Conservation (phyloP, 2,797 vertebrate species). For the Chlorospingus semifuscus region DNA sequence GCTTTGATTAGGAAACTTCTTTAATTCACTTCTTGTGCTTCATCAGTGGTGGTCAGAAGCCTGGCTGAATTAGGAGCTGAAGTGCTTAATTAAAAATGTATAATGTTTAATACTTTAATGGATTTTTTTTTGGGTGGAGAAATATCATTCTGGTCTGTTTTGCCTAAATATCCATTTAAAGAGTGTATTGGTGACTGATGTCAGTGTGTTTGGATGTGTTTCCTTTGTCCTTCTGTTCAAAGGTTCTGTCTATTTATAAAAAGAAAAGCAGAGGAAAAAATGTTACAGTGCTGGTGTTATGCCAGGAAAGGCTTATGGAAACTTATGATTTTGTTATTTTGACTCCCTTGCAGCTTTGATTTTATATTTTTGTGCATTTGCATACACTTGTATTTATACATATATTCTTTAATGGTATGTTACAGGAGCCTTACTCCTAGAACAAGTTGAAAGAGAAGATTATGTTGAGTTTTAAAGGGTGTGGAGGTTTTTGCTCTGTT, state of each 20-base stretch:
- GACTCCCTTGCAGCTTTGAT: background rate
- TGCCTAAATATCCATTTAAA: background rate
- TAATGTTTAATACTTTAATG: background rate
- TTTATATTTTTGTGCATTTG: background rate
- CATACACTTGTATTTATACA: fast-evolving
- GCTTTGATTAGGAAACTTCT: slow-evolving; percentile 45
- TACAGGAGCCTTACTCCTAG: background rate
- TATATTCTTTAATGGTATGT: background rate
- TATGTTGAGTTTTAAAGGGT: background rate
- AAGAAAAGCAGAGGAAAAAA: background rate
- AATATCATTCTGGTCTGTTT: background rate
- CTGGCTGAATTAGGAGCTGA: background rate
- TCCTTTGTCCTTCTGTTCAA: slow-evolving; percentile 30
- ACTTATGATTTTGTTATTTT: background rate
- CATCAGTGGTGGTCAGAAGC: background rate
- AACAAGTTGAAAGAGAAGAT: no score
- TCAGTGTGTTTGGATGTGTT: background rate
- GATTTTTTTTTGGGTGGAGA: background rate
- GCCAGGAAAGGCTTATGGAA: background rate
- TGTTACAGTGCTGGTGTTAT: background rate
- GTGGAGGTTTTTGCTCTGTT: background rate
- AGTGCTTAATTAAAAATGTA: background rate
- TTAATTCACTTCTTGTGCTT: slow-evolving; percentile 5
- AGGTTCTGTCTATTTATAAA: slow-evolving; percentile 17
- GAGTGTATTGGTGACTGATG: background rate